Percentiles rank a stretch among this genome's conserved stretches.
phyloP scores from a whole-genome alignment of 2,113 vertebrate genomes.

The Ophthalmotilapia sp. region DNA sequence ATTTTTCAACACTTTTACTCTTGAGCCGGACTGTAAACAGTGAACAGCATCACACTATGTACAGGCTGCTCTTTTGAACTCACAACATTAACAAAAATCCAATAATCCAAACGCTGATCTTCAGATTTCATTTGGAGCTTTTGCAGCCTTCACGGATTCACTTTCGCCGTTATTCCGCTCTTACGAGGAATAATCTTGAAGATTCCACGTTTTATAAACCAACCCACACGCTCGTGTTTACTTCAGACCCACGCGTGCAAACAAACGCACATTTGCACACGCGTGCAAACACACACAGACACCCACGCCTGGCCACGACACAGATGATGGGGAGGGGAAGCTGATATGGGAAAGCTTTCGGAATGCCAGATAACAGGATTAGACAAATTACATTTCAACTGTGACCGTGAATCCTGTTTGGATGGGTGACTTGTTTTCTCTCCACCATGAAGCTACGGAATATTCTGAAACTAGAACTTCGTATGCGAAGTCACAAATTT shows the following conservation, averaged over 20 bases:
- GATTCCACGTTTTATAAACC: not conserved
- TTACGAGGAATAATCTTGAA: not conserved
- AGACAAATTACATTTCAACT: conserved; percentile 62
- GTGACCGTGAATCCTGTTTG: conserved; percentile 53
- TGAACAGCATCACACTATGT: not conserved
- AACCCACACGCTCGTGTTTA: not conserved
- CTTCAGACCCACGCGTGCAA: not conserved
- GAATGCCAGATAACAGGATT: conserved; percentile 58
- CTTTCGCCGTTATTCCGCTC: not conserved
- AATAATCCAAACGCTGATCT: not conserved
- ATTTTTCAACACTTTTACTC: not conserved
- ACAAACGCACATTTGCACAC: not conserved
- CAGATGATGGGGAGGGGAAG: not conserved
- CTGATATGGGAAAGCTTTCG: conserved; percentile 40
- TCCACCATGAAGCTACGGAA: not conserved
- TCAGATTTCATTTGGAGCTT: not conserved
- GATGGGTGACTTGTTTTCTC: conserved; percentile 21
- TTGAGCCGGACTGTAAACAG: not conserved
- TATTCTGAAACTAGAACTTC: not conserved
- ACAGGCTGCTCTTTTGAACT: not conserved
- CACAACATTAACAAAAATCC: not conserved
- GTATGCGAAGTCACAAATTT: not conserved
- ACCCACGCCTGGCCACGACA: not conserved
- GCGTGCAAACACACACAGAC: not conserved
- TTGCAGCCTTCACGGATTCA: not conserved